These are phyloP conservation scores for Xiphorhynchus erythropygius DNA, from an alignment of 2,797 vertebrate genomes.

Conservation along the genomic window DNA sequence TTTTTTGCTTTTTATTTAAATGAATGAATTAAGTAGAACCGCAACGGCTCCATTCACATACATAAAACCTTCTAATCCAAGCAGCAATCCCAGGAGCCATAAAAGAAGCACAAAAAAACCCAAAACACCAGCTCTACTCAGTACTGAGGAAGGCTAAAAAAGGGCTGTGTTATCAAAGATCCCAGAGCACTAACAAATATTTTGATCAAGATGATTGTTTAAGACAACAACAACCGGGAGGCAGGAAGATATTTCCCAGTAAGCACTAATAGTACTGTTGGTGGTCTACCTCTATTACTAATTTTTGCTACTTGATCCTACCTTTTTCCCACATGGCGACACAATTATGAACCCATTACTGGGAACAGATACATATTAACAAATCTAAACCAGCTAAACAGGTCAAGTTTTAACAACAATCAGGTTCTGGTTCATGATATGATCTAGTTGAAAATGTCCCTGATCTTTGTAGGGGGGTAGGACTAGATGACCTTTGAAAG, in stretches of 20 bases:
- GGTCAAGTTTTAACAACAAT: not conserved
- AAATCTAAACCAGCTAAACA: not conserved
- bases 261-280: not conserved
- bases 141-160: not conserved
- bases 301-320: not conserved
- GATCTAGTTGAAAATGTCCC: not conserved
- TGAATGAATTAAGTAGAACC: not conserved
- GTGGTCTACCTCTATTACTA: not conserved
- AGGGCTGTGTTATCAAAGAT: not conserved
- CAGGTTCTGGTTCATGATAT: not conserved
- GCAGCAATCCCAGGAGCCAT: not conserved
- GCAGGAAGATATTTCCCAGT: not conserved
- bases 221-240: not conserved
- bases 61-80: not conserved
- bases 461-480: not conserved
- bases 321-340: not conserved
- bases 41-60: not conserved
- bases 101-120: not conserved
- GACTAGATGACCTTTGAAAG: not conserved
- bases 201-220: not conserved
- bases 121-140: not conserved
- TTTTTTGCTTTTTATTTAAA: not conserved
- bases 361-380: not conserved
- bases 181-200: not conserved
- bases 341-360: not conserved